Evolutionary conservation across 1,140 invertebrate species (phyloP).

Genomic region (Acromyrmex echinatior): DNA sequence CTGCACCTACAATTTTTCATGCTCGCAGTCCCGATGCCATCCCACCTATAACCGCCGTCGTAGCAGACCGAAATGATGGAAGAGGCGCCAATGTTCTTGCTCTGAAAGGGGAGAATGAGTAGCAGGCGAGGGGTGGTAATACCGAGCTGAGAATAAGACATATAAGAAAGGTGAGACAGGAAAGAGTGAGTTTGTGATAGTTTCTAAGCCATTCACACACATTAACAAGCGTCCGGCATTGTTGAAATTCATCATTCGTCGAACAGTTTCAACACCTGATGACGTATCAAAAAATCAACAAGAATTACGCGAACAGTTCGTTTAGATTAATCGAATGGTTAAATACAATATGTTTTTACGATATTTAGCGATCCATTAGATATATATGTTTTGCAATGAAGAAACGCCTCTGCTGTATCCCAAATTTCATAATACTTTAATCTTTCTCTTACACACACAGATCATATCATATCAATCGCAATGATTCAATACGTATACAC

Average conservation of each 20-base stretch:
- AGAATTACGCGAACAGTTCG: conserved; percentile 44
- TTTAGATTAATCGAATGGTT: not conserved
- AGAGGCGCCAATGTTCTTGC: conserved; percentile 76
- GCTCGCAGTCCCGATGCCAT: conserved; percentile 50
- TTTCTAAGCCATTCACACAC: conserved; percentile 65
- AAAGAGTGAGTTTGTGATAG: conserved; percentile 14
- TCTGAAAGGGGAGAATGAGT: conserved; percentile 54
- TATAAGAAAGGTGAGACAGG: not conserved
- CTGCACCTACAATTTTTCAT: conserved; percentile 77
- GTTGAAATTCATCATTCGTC: conserved; percentile 67
- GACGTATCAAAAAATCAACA: conserved; percentile 61
- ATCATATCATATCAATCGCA: not conserved
- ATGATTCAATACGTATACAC: not conserved
- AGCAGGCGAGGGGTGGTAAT: conserved; percentile 7
- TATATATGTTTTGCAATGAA: not conserved
- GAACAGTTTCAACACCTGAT: conserved; percentile 6
- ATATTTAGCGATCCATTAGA: not conserved
- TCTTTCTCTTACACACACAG: not conserved
- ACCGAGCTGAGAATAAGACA: conserved; percentile 52
- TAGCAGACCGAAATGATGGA: conserved; percentile 72
- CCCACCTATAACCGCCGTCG: conserved; percentile 45
- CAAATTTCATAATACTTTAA: conserved; percentile 3
- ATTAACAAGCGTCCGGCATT: conserved; percentile 63
- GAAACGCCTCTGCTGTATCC: not conserved
- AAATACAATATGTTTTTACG: not conserved